These are phyloP conservation scores for Tipula unca DNA, from an alignment of 2,888 invertebrate species.

Conservation along the genomic window DNA sequence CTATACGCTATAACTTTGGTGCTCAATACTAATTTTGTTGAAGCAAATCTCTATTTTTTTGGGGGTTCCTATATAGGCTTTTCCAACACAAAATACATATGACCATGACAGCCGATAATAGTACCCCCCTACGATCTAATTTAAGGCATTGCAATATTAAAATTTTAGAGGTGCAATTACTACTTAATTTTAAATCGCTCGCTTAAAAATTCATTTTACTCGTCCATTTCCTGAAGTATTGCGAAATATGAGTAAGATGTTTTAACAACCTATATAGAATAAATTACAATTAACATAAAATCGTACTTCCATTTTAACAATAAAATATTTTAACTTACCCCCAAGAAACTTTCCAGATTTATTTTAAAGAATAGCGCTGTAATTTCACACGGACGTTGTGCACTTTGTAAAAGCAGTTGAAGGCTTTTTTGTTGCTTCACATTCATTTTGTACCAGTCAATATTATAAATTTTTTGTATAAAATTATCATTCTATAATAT, in stretches of 20 bases:
- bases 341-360: neutral
- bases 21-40: too few relatives aligned
- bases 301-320: neutral
- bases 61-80: too few relatives aligned
- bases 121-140: too few relatives aligned
- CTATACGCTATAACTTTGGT: too few relatives aligned
- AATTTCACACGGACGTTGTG: neutral
- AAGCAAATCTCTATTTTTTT: too few relatives aligned
- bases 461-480: neutral
- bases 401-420: neutral
- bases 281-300: neutral
- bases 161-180: too few relatives aligned
- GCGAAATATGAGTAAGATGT: neutral
- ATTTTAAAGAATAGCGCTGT: neutral
- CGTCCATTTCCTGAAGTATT: neutral
- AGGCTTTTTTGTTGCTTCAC: neutral
- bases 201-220: too few relatives aligned
- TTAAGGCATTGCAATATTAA: too few relatives aligned
- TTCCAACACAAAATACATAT: too few relatives aligned
- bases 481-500: neutral
- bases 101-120: too few relatives aligned
- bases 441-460: neutral
- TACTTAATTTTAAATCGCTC: too few relatives aligned
- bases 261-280: neutral
- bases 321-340: neutral